Conservation (phyloP, 2,797 vertebrate species). For the Thunnus albacares region DNA sequence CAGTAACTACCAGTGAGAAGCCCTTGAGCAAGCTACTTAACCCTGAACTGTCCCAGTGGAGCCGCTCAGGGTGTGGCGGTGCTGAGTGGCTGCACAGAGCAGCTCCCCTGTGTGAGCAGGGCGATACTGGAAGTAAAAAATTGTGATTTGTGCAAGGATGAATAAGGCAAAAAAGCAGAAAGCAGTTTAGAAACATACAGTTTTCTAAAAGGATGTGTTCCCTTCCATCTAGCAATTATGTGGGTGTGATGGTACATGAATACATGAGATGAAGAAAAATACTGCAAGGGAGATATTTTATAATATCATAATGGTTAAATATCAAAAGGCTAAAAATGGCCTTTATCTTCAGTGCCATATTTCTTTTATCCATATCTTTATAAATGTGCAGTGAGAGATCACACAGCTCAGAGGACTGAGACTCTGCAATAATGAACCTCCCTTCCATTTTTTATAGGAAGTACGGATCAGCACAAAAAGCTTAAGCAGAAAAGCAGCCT, state of each 20-base stretch:
- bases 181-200: slow-evolving; percentile 3
- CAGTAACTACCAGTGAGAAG: slow-evolving; percentile 50
- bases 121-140: slow-evolving; percentile 24
- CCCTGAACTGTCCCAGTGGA: slow-evolving; percentile 53
- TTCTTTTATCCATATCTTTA: slow-evolving; percentile 61
- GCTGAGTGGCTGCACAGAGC: slow-evolving; percentile 35
- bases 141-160: slow-evolving; percentile 2
- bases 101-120: slow-evolving; percentile 18
- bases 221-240: slow-evolving; percentile 45
- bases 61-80: slow-evolving; percentile 18
- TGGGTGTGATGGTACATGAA: slow-evolving; percentile 50
- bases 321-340: slow-evolving; percentile 64
- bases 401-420: slow-evolving; percentile 50
- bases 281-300: slow-evolving; percentile 39
- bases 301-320: slow-evolving; percentile 47
- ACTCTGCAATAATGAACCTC: slow-evolving; percentile 46
- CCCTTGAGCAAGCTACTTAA: slow-evolving; percentile 62
- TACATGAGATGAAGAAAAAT: slow-evolving; percentile 22
- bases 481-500: not conserved
- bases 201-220: slow-evolving; percentile 2
- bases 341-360: slow-evolving; percentile 48
- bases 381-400: slow-evolving; percentile 62
- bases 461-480: slow-evolving; percentile 28
- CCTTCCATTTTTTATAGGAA: slow-evolving; percentile 17
- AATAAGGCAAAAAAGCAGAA: slow-evolving; percentile 1